phyloP scores from a whole-genome alignment of 1,140 invertebrate species.

The Drosophila triauraria region DNA sequence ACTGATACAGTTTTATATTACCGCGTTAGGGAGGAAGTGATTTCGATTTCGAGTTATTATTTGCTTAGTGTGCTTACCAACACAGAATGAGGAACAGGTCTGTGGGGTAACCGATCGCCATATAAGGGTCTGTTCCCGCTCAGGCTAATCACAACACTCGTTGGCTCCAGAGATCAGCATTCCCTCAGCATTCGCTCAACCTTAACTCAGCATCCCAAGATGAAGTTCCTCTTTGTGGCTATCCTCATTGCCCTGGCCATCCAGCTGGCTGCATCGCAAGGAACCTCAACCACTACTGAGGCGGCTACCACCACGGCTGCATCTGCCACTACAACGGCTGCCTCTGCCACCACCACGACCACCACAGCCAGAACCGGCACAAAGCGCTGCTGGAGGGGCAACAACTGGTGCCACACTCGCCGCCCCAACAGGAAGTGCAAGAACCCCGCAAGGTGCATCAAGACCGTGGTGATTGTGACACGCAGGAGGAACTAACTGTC shows the following conservation, averaged over 20 bases:
- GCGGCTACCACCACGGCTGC: not conserved
- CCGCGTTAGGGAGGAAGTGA: not conserved
- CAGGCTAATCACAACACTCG: slow-evolving; percentile 11
- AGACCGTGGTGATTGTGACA: slow-evolving; percentile 18
- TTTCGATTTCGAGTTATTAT: not conserved
- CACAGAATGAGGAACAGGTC: not conserved
- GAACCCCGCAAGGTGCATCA: slow-evolving; percentile 9
- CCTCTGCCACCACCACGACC: not conserved
- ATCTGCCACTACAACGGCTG: not conserved
- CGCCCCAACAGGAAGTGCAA: slow-evolving; percentile 21
- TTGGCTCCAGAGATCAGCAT: not conserved
- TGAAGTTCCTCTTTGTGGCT: slow-evolving; percentile 15
- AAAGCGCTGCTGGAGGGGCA: slow-evolving; percentile 5
- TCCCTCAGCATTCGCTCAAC: no score
- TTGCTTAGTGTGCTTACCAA: not conserved
- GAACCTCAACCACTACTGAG: not conserved
- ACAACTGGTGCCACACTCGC: slow-evolving; percentile 16
- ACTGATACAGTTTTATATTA: not conserved
- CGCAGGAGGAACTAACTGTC: not conserved
- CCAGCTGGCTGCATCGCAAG: not conserved
- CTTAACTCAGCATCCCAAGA: not conserved
- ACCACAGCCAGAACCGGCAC: not conserved
- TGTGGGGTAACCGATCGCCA: not conserved
- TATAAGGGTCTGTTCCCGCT: not conserved
- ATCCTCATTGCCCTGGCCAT: slow-evolving; percentile 11